Conservation (phyloP, 2,113 vertebrate species). For the Xiphophorus hellerii region DNA sequence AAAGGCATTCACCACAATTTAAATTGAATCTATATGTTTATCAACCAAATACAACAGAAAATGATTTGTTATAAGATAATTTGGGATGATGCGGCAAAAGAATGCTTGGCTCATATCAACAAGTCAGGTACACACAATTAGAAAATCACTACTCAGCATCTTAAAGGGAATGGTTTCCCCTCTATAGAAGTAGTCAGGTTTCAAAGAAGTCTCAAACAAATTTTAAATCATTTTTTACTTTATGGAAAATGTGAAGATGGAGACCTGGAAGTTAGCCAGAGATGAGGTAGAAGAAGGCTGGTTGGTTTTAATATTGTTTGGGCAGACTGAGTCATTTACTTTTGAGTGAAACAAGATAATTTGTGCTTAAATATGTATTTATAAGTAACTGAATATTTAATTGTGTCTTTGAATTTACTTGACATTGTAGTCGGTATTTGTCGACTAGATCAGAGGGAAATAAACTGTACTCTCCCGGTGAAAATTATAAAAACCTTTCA, state of each 20-base stretch:
- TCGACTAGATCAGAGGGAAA: background rate
- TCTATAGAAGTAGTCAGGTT: background rate
- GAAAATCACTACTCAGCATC: background rate
- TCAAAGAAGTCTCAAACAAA: background rate
- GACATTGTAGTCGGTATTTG: background rate
- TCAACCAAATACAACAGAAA: too few relatives aligned
- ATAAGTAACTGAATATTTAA: too few relatives aligned
- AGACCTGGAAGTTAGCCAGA: background rate
- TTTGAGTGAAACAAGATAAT: too few relatives aligned
- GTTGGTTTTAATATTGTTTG: background rate
- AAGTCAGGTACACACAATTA: too few relatives aligned
- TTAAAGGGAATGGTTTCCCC: background rate
- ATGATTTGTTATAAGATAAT: too few relatives aligned
- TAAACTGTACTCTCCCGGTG: background rate
- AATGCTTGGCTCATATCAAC: too few relatives aligned
- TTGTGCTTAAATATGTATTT: too few relatives aligned
- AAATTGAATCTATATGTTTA: too few relatives aligned
- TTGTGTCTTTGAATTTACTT: background rate
- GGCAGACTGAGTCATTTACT: background rate
- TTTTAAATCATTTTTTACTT: background rate
- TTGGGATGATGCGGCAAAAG: too few relatives aligned
- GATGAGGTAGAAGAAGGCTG: too few relatives aligned
- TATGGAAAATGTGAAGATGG: background rate
- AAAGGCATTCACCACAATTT: too few relatives aligned
- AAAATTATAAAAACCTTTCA: background rate